Conservation (phyloP, 2,888 invertebrate species). For the Drosophila mayaguana region DNA sequence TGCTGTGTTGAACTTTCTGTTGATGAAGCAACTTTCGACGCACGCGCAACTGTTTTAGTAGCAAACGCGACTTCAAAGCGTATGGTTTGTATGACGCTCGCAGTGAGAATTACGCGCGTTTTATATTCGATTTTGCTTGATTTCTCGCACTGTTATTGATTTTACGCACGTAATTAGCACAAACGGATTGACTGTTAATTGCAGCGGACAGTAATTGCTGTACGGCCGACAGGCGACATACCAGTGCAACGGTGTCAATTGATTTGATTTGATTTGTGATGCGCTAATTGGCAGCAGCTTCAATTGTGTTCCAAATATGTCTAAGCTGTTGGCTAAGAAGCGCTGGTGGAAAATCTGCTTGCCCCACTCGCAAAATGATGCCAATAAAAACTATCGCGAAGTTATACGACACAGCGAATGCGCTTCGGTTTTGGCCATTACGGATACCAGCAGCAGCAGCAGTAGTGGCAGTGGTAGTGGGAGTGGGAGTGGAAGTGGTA, state of each 20-base stretch:
- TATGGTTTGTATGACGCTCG: constrained; percentile 34
- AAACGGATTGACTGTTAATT: constrained; percentile 80
- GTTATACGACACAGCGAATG: constrained; percentile 68
- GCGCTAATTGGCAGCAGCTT: constrained; percentile 55
- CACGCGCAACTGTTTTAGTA: constrained; percentile 53
- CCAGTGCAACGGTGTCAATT: constrained; percentile 58
- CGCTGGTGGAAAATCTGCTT: constrained; percentile 95
- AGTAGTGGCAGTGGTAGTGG: neutral
- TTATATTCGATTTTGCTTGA: constrained; percentile 13
- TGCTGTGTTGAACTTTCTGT: constrained; percentile 23
- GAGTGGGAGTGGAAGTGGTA: constrained; percentile 34
- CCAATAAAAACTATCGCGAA: constrained; percentile 91
- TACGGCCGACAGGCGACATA: constrained; percentile 43
- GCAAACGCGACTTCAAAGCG: constrained; percentile 58
- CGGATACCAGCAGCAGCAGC: constrained; percentile 51
- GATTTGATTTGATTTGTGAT: constrained; percentile 44
- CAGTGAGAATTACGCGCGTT: neutral
- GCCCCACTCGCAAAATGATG: constrained; percentile 89
- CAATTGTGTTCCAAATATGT: constrained; percentile 56
- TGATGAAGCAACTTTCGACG: constrained; percentile 60
- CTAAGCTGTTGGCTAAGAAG: constrained; percentile 86
- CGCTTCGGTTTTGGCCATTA: constrained; percentile 57
- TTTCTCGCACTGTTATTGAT: constrained; percentile 46
- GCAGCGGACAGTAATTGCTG: constrained; percentile 72
- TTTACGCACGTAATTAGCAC: constrained; percentile 82